Evolutionary conservation across 2,113 vertebrate species (phyloP).

Genomic region (Holacanthus passer): DNA sequence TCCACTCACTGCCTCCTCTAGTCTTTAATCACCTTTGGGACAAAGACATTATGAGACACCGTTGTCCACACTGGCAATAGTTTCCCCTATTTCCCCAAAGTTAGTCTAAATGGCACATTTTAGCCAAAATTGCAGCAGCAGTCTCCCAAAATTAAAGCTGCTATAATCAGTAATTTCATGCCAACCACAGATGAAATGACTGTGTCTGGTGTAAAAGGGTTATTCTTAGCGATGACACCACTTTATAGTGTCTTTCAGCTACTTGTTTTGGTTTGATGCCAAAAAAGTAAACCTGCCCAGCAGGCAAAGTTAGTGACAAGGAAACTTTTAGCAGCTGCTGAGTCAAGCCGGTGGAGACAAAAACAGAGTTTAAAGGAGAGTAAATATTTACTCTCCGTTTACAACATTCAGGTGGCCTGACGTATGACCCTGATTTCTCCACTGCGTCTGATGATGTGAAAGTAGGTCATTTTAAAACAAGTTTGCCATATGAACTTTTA

Average conservation of each 20-base stretch:
- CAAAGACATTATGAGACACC: background rate
- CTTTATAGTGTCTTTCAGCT: background rate
- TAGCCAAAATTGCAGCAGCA: background rate
- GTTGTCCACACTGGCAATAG: background rate
- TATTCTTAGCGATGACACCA: too few species aligned
- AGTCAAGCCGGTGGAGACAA: background rate
- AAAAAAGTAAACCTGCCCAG: too few species aligned
- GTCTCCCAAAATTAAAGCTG: background rate
- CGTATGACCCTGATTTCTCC: too few species aligned
- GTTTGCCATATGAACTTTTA: too few species aligned
- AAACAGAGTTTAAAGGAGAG: background rate
- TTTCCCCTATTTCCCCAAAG: background rate
- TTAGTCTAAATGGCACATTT: background rate
- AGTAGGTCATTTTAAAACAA: too few species aligned
- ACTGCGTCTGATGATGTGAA: background rate
- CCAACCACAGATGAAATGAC: background rate
- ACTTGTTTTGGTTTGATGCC: background rate
- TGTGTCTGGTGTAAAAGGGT: too few species aligned
- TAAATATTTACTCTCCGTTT: background rate
- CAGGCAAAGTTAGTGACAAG: background rate
- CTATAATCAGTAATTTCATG: background rate
- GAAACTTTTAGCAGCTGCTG: background rate
- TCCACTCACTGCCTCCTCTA: too few species aligned
- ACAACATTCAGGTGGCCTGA: background rate
- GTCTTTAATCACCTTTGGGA: background rate